Percentiles rank a stretch among this genome's conserved stretches.
phyloP scores from a whole-genome alignment of 1,140 invertebrate genomes.

The Drosophila sp. region DNA sequence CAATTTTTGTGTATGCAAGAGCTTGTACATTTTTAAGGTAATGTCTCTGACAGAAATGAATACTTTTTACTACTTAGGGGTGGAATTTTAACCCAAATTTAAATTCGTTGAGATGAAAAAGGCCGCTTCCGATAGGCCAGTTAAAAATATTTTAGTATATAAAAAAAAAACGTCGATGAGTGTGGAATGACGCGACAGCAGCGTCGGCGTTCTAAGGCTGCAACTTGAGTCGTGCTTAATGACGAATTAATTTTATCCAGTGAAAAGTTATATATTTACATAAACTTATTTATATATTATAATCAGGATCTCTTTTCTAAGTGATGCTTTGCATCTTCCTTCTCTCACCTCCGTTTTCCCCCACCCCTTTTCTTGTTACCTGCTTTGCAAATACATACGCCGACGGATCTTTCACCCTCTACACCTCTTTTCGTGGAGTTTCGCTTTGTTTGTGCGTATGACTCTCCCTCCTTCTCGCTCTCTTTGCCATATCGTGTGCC shows the following conservation, averaged over 20 bases:
- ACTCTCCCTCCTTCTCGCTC: conserved; percentile 36
- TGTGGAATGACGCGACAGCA: not conserved
- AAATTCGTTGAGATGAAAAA: not conserved
- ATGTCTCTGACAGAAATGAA: not conserved
- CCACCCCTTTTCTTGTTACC: conserved; percentile 28
- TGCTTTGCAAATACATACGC: conserved; percentile 40
- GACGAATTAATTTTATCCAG: conserved; percentile 42
- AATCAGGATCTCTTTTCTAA: no score
- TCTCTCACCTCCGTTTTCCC: not conserved
- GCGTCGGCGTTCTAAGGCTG: not conserved
- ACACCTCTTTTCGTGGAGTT: conserved; percentile 30
- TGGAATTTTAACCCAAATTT: not conserved
- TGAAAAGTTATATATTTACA: not conserved
- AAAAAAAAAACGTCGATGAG: not conserved
- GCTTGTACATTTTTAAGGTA: conserved; percentile 61
- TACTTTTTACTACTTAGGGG: not conserved
- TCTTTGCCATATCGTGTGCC: conserved; percentile 7
- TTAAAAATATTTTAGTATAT: not conserved
- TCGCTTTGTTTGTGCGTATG: conserved; percentile 64
- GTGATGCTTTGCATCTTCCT: not conserved
- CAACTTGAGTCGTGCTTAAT: not conserved
- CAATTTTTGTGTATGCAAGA: conserved; percentile 82
- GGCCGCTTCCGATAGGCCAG: not conserved
- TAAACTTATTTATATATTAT: no score
- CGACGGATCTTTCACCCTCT: conserved; percentile 19